A percentile compares a stretch with the other conserved stretches of the same genome.
Conservation (phyloP, 2,888 invertebrate genomes). For the Neocrepidodera transversa region DNA sequence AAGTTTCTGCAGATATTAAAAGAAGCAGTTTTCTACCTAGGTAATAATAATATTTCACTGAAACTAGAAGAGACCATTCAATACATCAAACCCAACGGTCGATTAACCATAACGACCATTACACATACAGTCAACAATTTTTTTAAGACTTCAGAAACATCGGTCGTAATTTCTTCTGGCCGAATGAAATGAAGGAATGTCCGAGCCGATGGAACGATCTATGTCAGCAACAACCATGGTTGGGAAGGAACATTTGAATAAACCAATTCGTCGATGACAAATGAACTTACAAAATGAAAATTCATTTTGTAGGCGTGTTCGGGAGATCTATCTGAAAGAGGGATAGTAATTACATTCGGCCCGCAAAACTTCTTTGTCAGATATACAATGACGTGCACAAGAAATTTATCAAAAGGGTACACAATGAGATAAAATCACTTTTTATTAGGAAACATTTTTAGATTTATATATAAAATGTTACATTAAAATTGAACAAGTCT, state of each 20-base stretch:
- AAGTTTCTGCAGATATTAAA: too few species aligned
- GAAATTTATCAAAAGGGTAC: too few species aligned
- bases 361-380: background rate
- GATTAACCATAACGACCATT: background rate
- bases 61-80: background rate
- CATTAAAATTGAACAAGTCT: too few species aligned
- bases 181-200: background rate
- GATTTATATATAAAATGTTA: too few species aligned
- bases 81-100: background rate
- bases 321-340: slow-evolving; percentile 10
- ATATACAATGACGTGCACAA: background rate
- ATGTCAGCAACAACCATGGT: background rate
- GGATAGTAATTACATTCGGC: slow-evolving; percentile 10
- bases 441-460: too few species aligned
- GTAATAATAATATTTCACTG: too few species aligned
- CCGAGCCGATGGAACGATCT: background rate
- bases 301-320: slow-evolving; percentile 22
- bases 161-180: background rate
- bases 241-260: background rate
- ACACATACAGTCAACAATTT: background rate
- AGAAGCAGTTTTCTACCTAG: too few species aligned
- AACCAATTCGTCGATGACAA: slow-evolving; percentile 4
- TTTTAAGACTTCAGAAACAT: background rate
- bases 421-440: too few species aligned
- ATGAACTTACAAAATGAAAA: slow-evolving; percentile 6